Evolutionary conservation across 1,140 invertebrate species (phyloP).

Genomic region (Magallana gigas): DNA sequence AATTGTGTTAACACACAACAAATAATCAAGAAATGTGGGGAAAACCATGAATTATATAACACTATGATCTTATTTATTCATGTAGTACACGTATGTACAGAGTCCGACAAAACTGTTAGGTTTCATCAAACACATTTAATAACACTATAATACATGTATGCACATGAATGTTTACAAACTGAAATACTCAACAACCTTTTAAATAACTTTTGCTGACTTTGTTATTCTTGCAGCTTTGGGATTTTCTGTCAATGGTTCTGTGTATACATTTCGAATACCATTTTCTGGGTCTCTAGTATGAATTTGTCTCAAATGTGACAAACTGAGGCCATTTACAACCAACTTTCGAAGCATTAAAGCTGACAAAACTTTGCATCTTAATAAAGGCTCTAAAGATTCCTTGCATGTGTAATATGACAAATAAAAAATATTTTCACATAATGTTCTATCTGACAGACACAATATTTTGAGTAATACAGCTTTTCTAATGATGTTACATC

Average conservation of each 20-base stretch:
- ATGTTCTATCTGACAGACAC: neutral
- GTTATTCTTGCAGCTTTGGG: no score
- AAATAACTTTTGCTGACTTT: neutral
- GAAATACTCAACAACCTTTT: neutral
- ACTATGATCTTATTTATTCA: neutral
- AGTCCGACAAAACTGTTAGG: no score
- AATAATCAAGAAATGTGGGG: neutral
- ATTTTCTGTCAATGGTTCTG: neutral
- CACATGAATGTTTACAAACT: neutral
- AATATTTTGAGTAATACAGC: neutral
- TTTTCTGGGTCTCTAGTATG: slow-evolving; percentile 1
- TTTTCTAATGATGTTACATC: neutral
- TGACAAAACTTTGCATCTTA: neutral
- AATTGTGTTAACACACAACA: neutral
- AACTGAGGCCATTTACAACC: neutral
- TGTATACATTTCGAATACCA: neutral
- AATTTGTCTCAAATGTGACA: neutral
- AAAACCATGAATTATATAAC: neutral
- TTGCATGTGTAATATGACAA: neutral
- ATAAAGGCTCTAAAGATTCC: neutral
- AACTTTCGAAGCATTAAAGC: neutral
- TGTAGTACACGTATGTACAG: no score
- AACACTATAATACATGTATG: no score
- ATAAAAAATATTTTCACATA: neutral
- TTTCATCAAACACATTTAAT: no score